Evolutionary conservation across 2,113 vertebrate species (phyloP).

Genomic region (Psettodes erumei): DNA sequence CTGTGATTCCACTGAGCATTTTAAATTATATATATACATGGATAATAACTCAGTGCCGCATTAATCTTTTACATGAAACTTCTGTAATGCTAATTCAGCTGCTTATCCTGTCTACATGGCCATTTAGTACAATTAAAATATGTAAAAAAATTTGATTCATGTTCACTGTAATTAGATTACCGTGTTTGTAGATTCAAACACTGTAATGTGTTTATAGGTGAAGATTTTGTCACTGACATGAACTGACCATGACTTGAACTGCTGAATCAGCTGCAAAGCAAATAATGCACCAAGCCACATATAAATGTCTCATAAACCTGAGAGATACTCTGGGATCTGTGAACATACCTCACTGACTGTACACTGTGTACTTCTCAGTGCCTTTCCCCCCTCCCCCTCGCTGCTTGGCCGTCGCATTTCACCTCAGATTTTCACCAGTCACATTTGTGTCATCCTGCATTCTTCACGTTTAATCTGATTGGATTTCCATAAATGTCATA

Average conservation of each 20-base stretch:
- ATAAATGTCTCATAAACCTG: constrained; percentile 49
- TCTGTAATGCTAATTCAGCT: not conserved
- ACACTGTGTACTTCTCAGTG: constrained; percentile 16
- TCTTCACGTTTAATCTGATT: constrained; percentile 39
- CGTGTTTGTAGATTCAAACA: too few relatives aligned
- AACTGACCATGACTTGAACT: not conserved
- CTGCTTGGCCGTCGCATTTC: not conserved
- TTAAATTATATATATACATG: not conserved
- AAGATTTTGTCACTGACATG: constrained; percentile 5
- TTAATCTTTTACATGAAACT: not conserved
- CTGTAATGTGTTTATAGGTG: not conserved
- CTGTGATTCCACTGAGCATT: not conserved
- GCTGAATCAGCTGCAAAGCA: constrained; percentile 28
- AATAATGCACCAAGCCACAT: constrained; percentile 22
- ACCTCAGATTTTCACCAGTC: constrained; percentile 10
- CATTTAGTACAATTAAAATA: not conserved
- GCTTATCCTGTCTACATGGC: not conserved
- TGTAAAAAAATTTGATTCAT: too few relatives aligned
- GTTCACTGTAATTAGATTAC: too few relatives aligned
- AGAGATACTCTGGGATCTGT: constrained; percentile 29
- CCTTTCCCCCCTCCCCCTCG: rapidly evolving
- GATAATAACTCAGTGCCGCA: not conserved
- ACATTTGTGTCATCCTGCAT: constrained; percentile 20
- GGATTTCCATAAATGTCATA: constrained; percentile 12
- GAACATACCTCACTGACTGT: constrained; percentile 12